Base-by-base conservation (phyloP, 2,113 vertebrate species). In the Triplophysa tibetana region DNA sequence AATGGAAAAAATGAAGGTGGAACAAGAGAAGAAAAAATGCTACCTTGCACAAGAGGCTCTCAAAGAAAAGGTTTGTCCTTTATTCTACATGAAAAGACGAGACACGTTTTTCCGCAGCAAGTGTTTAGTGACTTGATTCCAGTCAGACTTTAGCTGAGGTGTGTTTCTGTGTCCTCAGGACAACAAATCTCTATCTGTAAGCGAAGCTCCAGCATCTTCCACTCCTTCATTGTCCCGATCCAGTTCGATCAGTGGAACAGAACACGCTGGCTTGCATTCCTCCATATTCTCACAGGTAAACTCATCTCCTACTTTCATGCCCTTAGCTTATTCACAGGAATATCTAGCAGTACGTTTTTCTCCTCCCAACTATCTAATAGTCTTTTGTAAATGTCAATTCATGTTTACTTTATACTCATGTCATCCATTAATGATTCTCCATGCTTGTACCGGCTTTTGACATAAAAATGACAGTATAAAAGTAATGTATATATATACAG, bases 1-100 rank as follows among this genome's bases (percentile, higher is more conserved):
- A 91, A 98, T 99, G 95, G 98, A 98, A 87, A 99, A 95, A 89
- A 95, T 98, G 95, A 98, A 96, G 89, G 95, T 96, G 85, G 98
- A 99, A 85, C 97, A 98, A 85, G 98, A 99, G 90, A 98, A 94
- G 88, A 99, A 98, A 90, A 99, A 96, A 86, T 94, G 88, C 69
- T 88, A 97, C 88, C 91, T 98, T 1, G 91, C 94, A 60, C 96
- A 98, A 87, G 98, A 99, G 91, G 91, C 94, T 45, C 88, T 94
- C 23, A 99, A 94, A 88, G 98, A 99, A 85, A 99, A 97, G 96
- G 98, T 99, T 0, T 8, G 6, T 33, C 65, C 23, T 66, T 13
- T 60, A 66, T 14, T 13, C 48, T 38, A 12, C 21, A n/a, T 60
- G n/a, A 56, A 72, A 56, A 72, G 48, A 50, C 13, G 6, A 56